phyloP scores from a whole-genome alignment of 2,888 invertebrate genomes.

The Agrochola lota region DNA sequence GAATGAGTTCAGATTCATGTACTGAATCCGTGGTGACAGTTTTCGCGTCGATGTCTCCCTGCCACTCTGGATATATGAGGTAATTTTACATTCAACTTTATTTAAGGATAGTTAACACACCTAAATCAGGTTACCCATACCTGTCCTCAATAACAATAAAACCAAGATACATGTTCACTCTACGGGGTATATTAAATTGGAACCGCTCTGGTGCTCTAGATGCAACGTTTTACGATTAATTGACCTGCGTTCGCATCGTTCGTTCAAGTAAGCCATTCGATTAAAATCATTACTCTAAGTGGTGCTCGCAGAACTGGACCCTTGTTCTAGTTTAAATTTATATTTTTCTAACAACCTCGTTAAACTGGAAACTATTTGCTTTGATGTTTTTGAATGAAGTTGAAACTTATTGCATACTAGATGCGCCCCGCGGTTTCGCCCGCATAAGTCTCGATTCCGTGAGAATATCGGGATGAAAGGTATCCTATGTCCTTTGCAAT shows the following conservation, averaged over 20 bases:
- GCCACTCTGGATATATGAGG: no score
- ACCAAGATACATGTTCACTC: neutral
- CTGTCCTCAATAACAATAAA: conserved; percentile 5
- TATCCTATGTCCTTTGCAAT: no score
- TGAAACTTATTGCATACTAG: neutral
- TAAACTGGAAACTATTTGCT: conserved; percentile 12
- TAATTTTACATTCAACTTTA: neutral
- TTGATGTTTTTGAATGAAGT: conserved; percentile 6
- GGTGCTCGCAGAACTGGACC: conserved; percentile 18
- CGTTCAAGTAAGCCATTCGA: conserved; percentile 33
- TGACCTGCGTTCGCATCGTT: conserved; percentile 39
- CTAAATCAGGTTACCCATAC: neutral
- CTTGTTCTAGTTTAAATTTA: conserved; percentile 24
- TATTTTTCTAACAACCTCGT: conserved; percentile 6
- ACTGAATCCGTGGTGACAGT: no score
- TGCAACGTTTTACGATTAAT: conserved; percentile 45
- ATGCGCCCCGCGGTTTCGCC: no score
- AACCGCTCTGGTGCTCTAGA: conserved; percentile 22
- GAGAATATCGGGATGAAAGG: no score
- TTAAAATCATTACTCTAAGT: conserved; percentile 45
- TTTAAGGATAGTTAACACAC: neutral
- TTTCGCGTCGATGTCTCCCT: no score
- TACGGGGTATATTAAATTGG: conserved; percentile 22
- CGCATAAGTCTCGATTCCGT: no score
- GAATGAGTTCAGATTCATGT: no score